Conservation (phyloP, 2,888 invertebrate species). For the Tribolium freemani region DNA sequence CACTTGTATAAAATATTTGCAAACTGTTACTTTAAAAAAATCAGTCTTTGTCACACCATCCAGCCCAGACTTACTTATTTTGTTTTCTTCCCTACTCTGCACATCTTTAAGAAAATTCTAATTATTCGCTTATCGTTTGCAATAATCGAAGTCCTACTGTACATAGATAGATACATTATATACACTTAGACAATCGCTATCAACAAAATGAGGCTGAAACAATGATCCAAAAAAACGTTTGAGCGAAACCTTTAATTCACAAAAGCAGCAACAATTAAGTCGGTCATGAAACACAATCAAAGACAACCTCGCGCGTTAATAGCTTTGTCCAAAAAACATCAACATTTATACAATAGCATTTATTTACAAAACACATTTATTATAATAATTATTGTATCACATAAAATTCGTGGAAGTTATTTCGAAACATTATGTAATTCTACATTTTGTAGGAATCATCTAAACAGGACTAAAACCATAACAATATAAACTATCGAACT, state of each 20-base stretch:
- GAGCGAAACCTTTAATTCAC: background rate
- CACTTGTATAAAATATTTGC: background rate
- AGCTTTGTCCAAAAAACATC: constrained; percentile 27
- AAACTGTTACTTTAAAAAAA: background rate
- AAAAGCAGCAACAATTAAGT: constrained; percentile 13
- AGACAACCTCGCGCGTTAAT: constrained; percentile 28
- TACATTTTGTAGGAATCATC: constrained; percentile 29
- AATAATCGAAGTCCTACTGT: constrained; percentile 19
- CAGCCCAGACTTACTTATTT: no score
- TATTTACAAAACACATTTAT: constrained; percentile 36
- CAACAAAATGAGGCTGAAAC: constrained; percentile 21
- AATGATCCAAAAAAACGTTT: background rate
- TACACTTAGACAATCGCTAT: constrained; percentile 27
- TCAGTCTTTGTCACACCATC: background rate
- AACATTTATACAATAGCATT: constrained; percentile 36
- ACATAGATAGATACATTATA: constrained; percentile 11
- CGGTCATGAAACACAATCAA: background rate
- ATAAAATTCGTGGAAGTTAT: constrained; percentile 44
- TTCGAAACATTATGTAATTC: background rate
- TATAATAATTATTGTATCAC: constrained; percentile 31
- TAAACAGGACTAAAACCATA: constrained; percentile 5
- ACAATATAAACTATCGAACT: background rate
- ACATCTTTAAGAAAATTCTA: background rate
- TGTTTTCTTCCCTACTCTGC: background rate
- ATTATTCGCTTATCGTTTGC: background rate